Evolutionary conservation across 2,113 vertebrate genomes (phyloP), one percentile per base, ranked within the genome.

Genomic region (Sebastes schlegelii): DNA sequence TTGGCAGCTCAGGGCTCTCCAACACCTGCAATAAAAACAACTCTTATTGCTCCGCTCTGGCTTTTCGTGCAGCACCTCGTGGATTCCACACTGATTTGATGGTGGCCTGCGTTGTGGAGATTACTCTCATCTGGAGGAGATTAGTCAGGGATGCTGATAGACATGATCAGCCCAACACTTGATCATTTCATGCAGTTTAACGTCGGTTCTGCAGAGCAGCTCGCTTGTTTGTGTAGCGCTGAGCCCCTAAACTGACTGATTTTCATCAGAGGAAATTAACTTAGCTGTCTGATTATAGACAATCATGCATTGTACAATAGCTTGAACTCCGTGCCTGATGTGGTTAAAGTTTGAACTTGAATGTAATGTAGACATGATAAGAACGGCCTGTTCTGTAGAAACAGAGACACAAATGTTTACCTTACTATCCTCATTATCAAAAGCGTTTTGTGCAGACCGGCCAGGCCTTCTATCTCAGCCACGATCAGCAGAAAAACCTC

Each of bases 41-140:
- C 51, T 72, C 77, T 78, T 65, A 76, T 74, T 86, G 74, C 79
- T 89, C 67, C 89, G 64, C 17, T 68, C 21, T 87, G 90, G 88
- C 79, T 86, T 84, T 80, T 88, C 71, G 85, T 90, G 89, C 91
- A 74, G 86, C 87, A 92, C 90, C 80, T 91, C 77, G 6, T 88
- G 88, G 93, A 91, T 91, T 96, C 88, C 88, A 84, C 76, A 58
- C 88, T 93, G 23, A 23, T 93, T 94, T 89, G 91, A 89, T 84
- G 90, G 90, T 92, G 92, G 93, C 85, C 86, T 49, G 72, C 81
- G 75, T 85, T 89, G 75, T 78, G 48, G 87, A 93, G 95, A 92
- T 95, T 92, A 88, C 55, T 86, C 74, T 88, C 96, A 97, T 96
- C 95, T 97, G 96, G 94, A 95, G 92, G 82, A 91, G 93, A 95